phyloP scores from a whole-genome alignment of 1,140 invertebrate genomes.

The Andricus grossulariae region DNA sequence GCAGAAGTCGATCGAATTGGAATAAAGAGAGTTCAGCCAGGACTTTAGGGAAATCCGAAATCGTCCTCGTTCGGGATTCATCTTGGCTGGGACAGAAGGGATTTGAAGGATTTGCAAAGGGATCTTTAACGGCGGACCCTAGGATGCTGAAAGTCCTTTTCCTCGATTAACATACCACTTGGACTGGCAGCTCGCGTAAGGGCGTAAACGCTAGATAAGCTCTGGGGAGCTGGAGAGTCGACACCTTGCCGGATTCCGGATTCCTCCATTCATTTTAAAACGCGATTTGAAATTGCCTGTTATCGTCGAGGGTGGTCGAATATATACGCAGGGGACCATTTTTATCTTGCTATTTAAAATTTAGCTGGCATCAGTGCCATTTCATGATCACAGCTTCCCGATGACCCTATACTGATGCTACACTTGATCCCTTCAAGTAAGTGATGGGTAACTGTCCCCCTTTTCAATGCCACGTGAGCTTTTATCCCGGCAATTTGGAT shows the following conservation, averaged over 20 bases:
- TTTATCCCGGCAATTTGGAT: too few species aligned
- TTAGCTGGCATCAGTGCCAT: conserved; percentile 21
- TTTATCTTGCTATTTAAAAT: conserved; percentile 29
- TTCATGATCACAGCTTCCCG: conserved; percentile 22
- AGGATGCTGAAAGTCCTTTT: neutral
- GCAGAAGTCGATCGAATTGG: conserved; percentile 25
- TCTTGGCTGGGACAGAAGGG: conserved; percentile 2
- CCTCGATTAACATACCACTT: neutral
- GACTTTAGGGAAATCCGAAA: conserved; percentile 14
- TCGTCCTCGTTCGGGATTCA: conserved; percentile 5
- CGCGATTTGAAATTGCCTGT: conserved; percentile 27
- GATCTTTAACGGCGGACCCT: conserved; percentile 4
- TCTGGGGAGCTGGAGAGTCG: neutral
- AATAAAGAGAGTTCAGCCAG: conserved; percentile 2
- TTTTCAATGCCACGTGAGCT: neutral
- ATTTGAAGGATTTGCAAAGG: conserved; percentile 21
- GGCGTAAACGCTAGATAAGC: neutral
- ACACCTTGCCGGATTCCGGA: conserved; percentile 5
- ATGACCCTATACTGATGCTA: neutral
- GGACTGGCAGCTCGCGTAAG: conserved; percentile 26
- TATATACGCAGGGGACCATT: conserved; percentile 8
- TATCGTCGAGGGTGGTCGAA: conserved; percentile 25
- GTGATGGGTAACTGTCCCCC: neutral
- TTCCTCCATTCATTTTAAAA: conserved; percentile 27
- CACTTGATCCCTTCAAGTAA: neutral